Evolutionary conservation across 2,888 invertebrate species (phyloP).

Genomic region (Lasioglossum marginatum): DNA sequence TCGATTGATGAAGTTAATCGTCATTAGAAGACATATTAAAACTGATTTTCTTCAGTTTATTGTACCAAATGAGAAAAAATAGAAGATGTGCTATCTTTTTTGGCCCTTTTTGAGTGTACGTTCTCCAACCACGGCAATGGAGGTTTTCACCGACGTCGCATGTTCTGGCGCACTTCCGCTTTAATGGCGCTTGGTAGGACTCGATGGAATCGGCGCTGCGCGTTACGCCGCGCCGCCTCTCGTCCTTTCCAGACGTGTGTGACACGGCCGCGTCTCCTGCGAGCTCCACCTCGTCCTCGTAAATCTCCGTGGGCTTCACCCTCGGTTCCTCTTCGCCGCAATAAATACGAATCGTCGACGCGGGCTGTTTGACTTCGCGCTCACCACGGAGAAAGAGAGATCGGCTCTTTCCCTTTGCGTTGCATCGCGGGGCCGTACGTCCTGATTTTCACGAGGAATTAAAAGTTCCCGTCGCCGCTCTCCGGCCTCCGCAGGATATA

Average conservation of each 20-base stretch:
- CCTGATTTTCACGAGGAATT: conserved; percentile 71
- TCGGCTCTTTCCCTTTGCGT: conserved; percentile 13
- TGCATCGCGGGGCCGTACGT: conserved; percentile 37
- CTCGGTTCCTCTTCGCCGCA: conserved; percentile 56
- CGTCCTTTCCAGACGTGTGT: conserved; percentile 34
- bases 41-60: too few relatives aligned
- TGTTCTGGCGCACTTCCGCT: conserved; percentile 34
- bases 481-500: background rate
- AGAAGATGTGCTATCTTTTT: too few relatives aligned
- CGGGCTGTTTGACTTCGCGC: conserved; percentile 52
- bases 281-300: conserved; percentile 63
- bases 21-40: too few relatives aligned
- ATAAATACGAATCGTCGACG: conserved; percentile 71
- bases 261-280: conserved; percentile 45
- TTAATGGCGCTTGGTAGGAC: conserved; percentile 49
- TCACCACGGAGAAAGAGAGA: background rate
- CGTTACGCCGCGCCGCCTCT: conserved; percentile 2
- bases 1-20: too few relatives aligned
- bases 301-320: conserved; percentile 62
- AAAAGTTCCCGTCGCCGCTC: conserved; percentile 57
- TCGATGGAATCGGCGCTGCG: conserved; percentile 41
- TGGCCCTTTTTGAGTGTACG: too few relatives aligned
- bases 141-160: conserved; percentile 2
- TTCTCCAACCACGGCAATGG: background rate
- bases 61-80: too few relatives aligned